These are phyloP conservation scores for Catocala nupta DNA, from an alignment of 2,888 invertebrate species.

Conservation along the genomic window DNA sequence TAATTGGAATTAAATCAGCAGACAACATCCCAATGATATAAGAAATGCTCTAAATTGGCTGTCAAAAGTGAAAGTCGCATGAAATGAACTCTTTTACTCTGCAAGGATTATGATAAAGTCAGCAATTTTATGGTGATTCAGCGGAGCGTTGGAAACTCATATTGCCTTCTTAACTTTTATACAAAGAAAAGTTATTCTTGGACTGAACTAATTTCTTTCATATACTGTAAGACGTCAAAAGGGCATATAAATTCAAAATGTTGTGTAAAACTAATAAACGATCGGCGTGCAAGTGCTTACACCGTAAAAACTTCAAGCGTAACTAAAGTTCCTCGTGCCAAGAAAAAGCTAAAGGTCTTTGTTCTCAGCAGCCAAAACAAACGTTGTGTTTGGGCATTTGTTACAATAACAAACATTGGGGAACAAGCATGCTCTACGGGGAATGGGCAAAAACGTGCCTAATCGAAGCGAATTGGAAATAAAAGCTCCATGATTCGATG, in stretches of 20 bases:
- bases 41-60: conserved; percentile 40
- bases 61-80: conserved; percentile 16
- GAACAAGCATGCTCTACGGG: conserved; percentile 57
- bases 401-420: conserved; percentile 80
- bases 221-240: conserved; percentile 50
- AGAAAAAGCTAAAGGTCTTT: conserved; percentile 77
- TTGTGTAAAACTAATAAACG: conserved; percentile 62
- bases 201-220: conserved; percentile 51
- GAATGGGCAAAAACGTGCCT: conserved; percentile 74
- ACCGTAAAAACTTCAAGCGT: conserved; percentile 76
- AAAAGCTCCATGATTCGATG: conserved; percentile 65
- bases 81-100: conserved; percentile 43
- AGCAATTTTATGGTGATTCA: conserved; percentile 40
- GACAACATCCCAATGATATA: conserved; percentile 21
- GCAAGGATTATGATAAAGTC: conserved; percentile 38
- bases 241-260: conserved; percentile 63
- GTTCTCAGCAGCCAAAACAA: conserved; percentile 84
- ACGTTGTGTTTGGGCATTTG: conserved; percentile 77
- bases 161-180: conserved; percentile 30
- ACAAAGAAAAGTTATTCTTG: conserved; percentile 44
- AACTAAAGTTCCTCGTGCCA: conserved; percentile 64
- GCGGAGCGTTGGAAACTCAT: conserved; percentile 31
- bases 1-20: conserved; percentile 30
- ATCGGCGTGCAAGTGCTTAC: conserved; percentile 62
- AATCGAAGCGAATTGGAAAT: conserved; percentile 72